Conservation (phyloP, 2,797 vertebrate genomes). For the Urosaurus nigricauda region DNA sequence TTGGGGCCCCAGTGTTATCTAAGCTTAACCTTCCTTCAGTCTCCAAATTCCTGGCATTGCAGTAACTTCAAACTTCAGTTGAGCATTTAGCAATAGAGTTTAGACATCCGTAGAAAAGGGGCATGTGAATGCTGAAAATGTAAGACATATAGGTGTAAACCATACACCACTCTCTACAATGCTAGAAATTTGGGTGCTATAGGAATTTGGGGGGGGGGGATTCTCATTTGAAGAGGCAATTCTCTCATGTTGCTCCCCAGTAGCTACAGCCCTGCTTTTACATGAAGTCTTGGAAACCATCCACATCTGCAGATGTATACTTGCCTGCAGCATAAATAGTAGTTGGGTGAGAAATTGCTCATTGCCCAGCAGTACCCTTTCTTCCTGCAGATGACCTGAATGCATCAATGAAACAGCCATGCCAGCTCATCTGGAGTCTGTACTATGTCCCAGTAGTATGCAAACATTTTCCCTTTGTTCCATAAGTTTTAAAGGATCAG, state of each 20-base stretch:
- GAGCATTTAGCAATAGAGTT: too few species aligned
- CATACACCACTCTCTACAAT: too few species aligned
- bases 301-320: neutral
- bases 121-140: too few species aligned
- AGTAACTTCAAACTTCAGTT: too few species aligned
- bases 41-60: too few species aligned
- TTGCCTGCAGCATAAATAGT: neutral
- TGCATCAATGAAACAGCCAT: conserved; percentile 25
- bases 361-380: neutral
- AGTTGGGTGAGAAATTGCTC: neutral
- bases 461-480: conserved; percentile 41
- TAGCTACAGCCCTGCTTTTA: neutral
- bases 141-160: too few species aligned
- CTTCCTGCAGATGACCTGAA: conserved; percentile 44
- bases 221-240: too few species aligned
- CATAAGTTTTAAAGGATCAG: conserved; percentile 31
- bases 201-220: too few species aligned
- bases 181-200: too few species aligned
- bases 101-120: too few species aligned
- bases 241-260: too few species aligned
- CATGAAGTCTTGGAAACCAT: neutral
- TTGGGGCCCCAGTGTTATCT: neutral
- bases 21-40: neutral
- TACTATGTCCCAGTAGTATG: conserved; percentile 14
- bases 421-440: conserved; percentile 15